Percentiles rank a stretch among this genome's conserved stretches.
Conservation (phyloP, 2,888 invertebrate species). For the Dryadula phaetusa region DNA sequence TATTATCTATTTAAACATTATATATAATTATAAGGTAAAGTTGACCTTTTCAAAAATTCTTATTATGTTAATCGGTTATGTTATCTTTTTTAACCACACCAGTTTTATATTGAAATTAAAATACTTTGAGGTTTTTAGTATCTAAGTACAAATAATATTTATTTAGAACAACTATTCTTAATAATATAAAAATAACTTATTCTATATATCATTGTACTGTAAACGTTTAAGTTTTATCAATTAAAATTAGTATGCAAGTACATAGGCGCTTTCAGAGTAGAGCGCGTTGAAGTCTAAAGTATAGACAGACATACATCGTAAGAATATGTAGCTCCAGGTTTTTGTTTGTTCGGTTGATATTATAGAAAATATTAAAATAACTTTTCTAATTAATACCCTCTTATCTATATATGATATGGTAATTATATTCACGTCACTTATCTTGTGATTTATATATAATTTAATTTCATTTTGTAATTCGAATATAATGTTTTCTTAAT, state of each 20-base stretch:
- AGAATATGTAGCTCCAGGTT: background rate
- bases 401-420: background rate
- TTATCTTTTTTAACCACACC: background rate
- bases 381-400: background rate
- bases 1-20: background rate
- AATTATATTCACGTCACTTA: background rate
- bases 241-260: too few relatives aligned
- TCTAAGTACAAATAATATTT: too few relatives aligned
- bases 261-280: slow-evolving; percentile 10
- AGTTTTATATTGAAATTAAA: background rate
- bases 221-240: too few relatives aligned
- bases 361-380: slow-evolving; percentile 39
- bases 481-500: slow-evolving; percentile 21
- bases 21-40: background rate
- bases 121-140: background rate
- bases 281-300: slow-evolving; percentile 77
- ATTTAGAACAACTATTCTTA: background rate
- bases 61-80: slow-evolving; percentile 1
- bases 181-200: background rate
- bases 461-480: slow-evolving; percentile 5
- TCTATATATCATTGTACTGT: too few relatives aligned
- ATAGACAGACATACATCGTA: too few relatives aligned
- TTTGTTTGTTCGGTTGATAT: background rate
- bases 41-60: slow-evolving; percentile 15
- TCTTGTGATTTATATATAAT: slow-evolving; percentile 1